phyloP scores from a whole-genome alignment of 92 coral and sea anemone species.

The Epizoanthus illoricatus region DNA sequence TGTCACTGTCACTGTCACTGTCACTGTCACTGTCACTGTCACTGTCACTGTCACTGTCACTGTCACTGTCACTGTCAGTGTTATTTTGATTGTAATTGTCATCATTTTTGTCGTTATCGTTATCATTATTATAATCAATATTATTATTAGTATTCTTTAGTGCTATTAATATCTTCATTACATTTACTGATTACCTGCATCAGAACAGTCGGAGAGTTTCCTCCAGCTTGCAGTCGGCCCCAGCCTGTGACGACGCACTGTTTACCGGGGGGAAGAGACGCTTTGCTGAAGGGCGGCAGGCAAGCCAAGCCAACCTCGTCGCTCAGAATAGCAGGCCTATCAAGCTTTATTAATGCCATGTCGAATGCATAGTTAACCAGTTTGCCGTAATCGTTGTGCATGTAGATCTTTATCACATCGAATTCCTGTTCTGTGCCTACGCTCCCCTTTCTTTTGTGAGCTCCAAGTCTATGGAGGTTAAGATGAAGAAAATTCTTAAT shows the following conservation, averaged over 20 bases:
- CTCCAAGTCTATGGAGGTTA: neutral
- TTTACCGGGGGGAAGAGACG: neutral
- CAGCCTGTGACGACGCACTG: slow-evolving; percentile 11
- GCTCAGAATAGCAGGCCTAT: slow-evolving; percentile 5
- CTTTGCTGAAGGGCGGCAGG: neutral
- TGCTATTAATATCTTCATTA: neutral
- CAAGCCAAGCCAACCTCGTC: neutral
- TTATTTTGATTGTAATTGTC: too few species aligned
- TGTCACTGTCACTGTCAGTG: too few species aligned
- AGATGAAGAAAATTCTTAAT: neutral
- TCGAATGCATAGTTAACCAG: neutral
- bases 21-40: too few species aligned
- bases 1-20: too few species aligned
- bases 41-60: too few species aligned
- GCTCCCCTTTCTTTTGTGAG: neutral
- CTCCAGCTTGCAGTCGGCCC: neutral
- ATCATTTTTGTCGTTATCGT: too few species aligned
- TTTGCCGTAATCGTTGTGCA: neutral
- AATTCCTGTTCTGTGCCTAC: neutral
- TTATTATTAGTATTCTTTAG: too few species aligned
- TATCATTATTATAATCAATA: too few species aligned
- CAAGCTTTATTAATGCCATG: neutral
- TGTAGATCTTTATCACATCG: slow-evolving; percentile 12
- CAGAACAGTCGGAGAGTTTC: neutral
- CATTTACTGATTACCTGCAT: neutral